These are phyloP conservation scores for Diachasma alloeum DNA, from an alignment of 1,140 invertebrate genomes.

Conservation along the genomic window DNA sequence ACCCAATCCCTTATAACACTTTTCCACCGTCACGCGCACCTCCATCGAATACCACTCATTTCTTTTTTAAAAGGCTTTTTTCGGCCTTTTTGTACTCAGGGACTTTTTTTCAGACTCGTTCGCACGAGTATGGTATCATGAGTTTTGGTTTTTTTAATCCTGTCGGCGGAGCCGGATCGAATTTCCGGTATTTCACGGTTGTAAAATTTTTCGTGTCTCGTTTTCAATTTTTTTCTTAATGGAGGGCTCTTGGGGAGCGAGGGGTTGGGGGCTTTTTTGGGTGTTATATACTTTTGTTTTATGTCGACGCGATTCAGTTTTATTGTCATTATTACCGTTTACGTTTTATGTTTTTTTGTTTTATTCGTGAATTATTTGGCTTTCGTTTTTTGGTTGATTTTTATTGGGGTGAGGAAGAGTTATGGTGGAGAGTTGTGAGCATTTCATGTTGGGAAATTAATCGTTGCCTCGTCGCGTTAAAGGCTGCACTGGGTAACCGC, in stretches of 20 bases:
- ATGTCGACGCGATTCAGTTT: neutral
- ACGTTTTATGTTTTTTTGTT: neutral
- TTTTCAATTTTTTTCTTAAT: slow-evolving; percentile 8
- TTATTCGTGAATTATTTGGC: slow-evolving; percentile 28
- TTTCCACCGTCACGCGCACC: slow-evolving; percentile 19
- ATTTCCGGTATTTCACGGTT: slow-evolving; percentile 33
- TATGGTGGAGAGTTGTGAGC: too few species aligned
- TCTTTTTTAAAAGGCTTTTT: slow-evolving; percentile 26
- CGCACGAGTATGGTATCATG: slow-evolving; percentile 36
- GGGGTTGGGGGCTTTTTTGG: too few species aligned
- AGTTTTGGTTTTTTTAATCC: slow-evolving; percentile 26
- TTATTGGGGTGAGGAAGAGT: too few species aligned
- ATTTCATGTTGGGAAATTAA: too few species aligned
- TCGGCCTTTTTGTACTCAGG: slow-evolving; percentile 13
- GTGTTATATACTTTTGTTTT: neutral
- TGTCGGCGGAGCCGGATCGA: slow-evolving; percentile 26
- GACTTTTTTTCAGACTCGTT: slow-evolving; percentile 30
- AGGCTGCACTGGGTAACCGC: neutral
- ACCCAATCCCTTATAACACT: slow-evolving; percentile 12
- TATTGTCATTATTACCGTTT: neutral
- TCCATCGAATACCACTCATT: slow-evolving; percentile 39
- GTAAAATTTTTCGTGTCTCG: slow-evolving; percentile 28
- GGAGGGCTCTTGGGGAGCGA: too few species aligned
- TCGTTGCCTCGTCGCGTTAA: neutral
- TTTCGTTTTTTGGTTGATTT: slow-evolving; percentile 31